These are phyloP conservation scores for Dolichoris vasculosae DNA, from an alignment of 1,140 invertebrate species.

Conservation along the genomic window DNA sequence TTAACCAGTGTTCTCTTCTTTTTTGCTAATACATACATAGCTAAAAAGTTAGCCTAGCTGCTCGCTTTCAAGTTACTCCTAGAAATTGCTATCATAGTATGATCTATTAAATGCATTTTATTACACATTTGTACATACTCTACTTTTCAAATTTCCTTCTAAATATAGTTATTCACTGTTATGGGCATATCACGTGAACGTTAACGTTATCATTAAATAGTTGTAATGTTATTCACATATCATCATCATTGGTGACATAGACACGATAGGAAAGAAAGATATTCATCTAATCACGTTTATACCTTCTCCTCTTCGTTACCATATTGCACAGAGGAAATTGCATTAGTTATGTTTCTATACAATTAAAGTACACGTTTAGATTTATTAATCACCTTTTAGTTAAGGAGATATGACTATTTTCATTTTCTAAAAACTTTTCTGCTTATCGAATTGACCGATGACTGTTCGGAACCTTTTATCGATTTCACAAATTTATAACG, in stretches of 20 bases:
- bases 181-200: conserved; percentile 12
- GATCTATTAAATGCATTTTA: conserved; percentile 62
- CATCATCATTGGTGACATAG: conserved; percentile 32
- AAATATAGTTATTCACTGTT: neutral
- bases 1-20: conserved; percentile 63
- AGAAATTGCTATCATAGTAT: conserved; percentile 56
- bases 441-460: conserved; percentile 39
- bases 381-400: neutral
- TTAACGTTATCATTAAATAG: conserved; percentile 2
- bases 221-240: conserved; percentile 30
- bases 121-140: conserved; percentile 53
- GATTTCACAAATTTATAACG: no score
- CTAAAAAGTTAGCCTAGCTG: conserved; percentile 62
- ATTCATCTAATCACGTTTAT: conserved; percentile 30
- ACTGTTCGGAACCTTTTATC: neutral
- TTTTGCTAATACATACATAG: conserved; percentile 64
- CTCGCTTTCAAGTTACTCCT: conserved; percentile 64
- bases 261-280: conserved; percentile 54
- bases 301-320: conserved; percentile 22
- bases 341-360: conserved; percentile 43
- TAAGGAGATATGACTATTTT: conserved; percentile 47
- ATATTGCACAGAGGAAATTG: conserved; percentile 46
- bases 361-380: neutral
- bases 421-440: conserved; percentile 46
- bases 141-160: conserved; percentile 24